phyloP scores from a whole-genome alignment of 2,797 vertebrate species.

The Falco rusticolus region DNA sequence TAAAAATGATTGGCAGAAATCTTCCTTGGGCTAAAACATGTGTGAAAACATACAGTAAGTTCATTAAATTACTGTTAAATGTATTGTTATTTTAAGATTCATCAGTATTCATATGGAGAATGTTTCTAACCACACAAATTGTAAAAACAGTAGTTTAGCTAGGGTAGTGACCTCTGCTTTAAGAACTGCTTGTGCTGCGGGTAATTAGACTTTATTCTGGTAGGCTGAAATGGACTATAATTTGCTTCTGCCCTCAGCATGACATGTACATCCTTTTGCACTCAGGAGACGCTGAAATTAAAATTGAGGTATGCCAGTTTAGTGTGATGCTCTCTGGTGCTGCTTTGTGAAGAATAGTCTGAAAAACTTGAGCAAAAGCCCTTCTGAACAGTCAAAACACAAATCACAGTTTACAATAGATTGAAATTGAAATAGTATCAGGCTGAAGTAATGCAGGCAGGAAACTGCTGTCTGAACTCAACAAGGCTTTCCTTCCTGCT shows the following conservation, averaged over 20 bases:
- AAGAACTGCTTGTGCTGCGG: background rate
- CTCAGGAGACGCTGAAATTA: background rate
- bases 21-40: background rate
- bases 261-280: background rate
- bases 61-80: background rate
- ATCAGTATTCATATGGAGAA: background rate
- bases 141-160: background rate
- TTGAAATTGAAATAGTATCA: slow-evolving; percentile 70
- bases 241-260: background rate
- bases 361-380: slow-evolving; percentile 53
- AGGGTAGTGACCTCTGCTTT: background rate
- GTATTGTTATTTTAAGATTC: background rate
- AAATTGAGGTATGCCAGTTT: background rate
- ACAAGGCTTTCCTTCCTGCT: slow-evolving; percentile 79
- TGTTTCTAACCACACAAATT: background rate
- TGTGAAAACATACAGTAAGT: background rate
- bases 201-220: background rate
- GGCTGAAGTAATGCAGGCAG: slow-evolving; percentile 73
- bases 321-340: background rate
- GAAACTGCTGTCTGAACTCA: slow-evolving; percentile 74
- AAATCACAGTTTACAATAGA: slow-evolving; percentile 68
- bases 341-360: slow-evolving; percentile 18
- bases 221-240: background rate
- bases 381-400: slow-evolving; percentile 60
- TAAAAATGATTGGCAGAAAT: background rate